Conservation (phyloP, 1,140 invertebrate genomes). For the Babylonia areolata region DNA sequence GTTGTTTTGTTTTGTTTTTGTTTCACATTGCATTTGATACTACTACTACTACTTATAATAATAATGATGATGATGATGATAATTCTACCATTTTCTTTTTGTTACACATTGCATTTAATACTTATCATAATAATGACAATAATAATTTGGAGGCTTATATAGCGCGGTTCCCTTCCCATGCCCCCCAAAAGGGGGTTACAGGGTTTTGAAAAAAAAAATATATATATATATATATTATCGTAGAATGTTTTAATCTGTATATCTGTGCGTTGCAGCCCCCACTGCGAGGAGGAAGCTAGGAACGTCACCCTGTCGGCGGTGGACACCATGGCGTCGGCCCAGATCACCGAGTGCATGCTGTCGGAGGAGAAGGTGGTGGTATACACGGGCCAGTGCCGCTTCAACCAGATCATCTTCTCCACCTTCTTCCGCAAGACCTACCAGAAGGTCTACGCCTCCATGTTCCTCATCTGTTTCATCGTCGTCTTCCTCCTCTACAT, state of each 20-base stretch:
- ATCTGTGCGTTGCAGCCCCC: neutral
- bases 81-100: no score
- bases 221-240: no score
- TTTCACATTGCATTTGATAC: no score
- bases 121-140: no score
- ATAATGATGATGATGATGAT: no score
- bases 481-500: slow-evolving; percentile 67
- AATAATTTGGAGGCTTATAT: no score
- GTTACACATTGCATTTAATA: no score
- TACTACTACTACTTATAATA: no score
- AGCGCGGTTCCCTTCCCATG: no score
- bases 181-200: no score
- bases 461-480: slow-evolving; percentile 62
- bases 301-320: neutral
- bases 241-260: neutral
- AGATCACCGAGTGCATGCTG: neutral
- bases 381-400: slow-evolving; percentile 57
- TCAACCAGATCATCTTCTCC: slow-evolving; percentile 52
- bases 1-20: no score
- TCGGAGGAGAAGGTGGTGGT: neutral
- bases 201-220: no score
- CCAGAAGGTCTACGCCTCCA: slow-evolving; percentile 65
- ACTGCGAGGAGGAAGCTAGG: neutral
- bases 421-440: slow-evolving; percentile 59
- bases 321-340: neutral